These are phyloP conservation scores for Myiotriccus ornatus DNA, from an alignment of 2,797 vertebrate species.

Conservation along the genomic window DNA sequence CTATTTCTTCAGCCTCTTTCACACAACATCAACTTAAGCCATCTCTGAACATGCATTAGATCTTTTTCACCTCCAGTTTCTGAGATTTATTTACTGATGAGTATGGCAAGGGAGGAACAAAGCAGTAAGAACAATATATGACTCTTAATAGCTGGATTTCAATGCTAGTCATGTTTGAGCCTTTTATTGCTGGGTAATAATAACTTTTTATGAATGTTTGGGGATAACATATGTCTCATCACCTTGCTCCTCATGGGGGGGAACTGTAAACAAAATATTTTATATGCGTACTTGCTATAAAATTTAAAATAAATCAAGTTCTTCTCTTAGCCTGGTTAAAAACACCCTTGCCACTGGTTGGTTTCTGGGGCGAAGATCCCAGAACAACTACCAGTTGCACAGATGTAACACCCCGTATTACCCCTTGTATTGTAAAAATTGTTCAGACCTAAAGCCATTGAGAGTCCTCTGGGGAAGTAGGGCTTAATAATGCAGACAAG, in stretches of 20 bases:
- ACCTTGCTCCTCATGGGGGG: neutral
- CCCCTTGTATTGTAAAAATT: neutral
- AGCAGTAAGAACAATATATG: neutral
- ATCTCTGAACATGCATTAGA: neutral
- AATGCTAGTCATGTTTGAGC: neutral
- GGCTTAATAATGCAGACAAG: neutral
- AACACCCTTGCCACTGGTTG: neutral
- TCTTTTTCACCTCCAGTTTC: slow-evolving; percentile 17
- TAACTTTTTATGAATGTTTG: slow-evolving; percentile 43
- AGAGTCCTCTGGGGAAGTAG: neutral
- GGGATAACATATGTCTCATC: slow-evolving; percentile 19
- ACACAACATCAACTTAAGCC: neutral
- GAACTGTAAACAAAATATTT: slow-evolving; percentile 52
- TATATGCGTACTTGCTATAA: slow-evolving; percentile 3
- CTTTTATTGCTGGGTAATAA: slow-evolving; percentile 25
- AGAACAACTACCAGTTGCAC: neutral
- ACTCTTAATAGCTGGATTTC: neutral
- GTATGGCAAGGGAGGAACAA: neutral
- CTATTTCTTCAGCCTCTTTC: neutral
- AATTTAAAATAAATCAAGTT: slow-evolving; percentile 52
- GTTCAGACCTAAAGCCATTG: neutral
- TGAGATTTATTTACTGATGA: slow-evolving; percentile 17
- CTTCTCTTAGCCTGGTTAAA: neutral
- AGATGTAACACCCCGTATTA: neutral
- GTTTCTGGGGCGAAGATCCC: neutral